These are phyloP conservation scores for Noturus placidus DNA, from an alignment of 2,113 vertebrate genomes.

Conservation along the genomic window DNA sequence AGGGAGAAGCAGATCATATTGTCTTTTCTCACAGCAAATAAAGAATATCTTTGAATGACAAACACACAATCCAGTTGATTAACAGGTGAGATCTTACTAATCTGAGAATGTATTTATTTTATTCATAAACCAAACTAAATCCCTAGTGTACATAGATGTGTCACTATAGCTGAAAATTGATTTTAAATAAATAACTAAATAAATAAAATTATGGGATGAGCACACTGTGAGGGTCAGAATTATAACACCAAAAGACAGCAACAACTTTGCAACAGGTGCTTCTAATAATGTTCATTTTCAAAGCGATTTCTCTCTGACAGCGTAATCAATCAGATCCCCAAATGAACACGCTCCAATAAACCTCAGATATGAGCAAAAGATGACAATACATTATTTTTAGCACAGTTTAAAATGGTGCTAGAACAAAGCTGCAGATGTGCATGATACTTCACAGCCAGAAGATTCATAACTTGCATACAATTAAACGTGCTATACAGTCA, in stretches of 20 bases:
- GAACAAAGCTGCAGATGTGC: not conserved
- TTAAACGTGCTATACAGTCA: not conserved
- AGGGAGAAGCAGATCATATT: not conserved
- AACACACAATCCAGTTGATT: not conserved
- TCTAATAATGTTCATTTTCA: not conserved
- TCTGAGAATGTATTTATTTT: not conserved
- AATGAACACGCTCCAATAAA: slow-evolving; percentile 32
- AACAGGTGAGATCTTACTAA: not conserved
- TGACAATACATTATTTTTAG: not conserved
- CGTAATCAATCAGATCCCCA: slow-evolving; percentile 38
- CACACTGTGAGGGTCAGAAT: not conserved
- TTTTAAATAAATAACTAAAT: not conserved
- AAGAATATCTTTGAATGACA: not conserved
- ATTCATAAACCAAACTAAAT: not conserved
- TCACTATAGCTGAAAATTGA: not conserved
- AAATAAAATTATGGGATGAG: not conserved
- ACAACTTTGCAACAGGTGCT: not conserved
- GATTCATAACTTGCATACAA: not conserved
- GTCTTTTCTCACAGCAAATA: not conserved
- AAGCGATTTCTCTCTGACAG: slow-evolving; percentile 37
- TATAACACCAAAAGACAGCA: not conserved
- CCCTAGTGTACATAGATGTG: not conserved
- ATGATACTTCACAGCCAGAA: not conserved
- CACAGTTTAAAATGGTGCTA: not conserved
- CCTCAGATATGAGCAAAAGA: slow-evolving; percentile 21